A percentile compares a stretch with the other conserved stretches of the same genome.
phyloP scores from a whole-genome alignment of 2,797 vertebrate genomes.

The Tragopan temminckii region DNA sequence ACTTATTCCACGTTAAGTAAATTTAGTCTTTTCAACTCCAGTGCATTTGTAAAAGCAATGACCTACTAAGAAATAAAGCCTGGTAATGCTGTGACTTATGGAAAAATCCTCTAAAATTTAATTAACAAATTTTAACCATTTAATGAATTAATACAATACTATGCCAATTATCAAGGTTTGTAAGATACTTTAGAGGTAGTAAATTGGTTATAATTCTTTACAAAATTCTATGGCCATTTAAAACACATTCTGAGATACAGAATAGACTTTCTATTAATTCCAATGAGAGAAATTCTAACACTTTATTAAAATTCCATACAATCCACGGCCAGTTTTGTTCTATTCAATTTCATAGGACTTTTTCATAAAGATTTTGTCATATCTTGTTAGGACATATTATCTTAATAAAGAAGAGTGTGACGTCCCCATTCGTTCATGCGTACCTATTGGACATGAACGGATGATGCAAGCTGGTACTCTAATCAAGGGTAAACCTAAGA shows the following conservation, averaged over 20 bases:
- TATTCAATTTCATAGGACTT: neutral
- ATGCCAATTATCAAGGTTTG: neutral
- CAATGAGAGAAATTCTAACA: neutral
- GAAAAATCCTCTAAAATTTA: neutral
- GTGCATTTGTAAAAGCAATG: neutral
- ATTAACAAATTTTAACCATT: neutral
- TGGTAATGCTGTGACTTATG: neutral
- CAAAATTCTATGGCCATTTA: neutral
- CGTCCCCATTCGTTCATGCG: neutral
- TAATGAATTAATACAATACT: neutral
- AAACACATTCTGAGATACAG: neutral
- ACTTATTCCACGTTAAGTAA: neutral
- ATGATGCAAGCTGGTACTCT: neutral
- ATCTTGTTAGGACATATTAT: neutral
- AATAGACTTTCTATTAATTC: neutral
- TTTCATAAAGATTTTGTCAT: neutral
- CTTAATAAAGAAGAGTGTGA: neutral
- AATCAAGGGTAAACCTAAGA: neutral
- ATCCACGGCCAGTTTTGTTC: neutral
- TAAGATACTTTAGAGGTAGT: neutral
- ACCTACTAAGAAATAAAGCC: neutral
- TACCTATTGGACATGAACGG: neutral
- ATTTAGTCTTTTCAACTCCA: neutral
- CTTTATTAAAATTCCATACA: neutral
- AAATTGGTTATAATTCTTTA: neutral